Evolutionary conservation across 64 coral and sea anemone species (phyloP).

Genomic region (Dendrophyllia cribrosa): DNA sequence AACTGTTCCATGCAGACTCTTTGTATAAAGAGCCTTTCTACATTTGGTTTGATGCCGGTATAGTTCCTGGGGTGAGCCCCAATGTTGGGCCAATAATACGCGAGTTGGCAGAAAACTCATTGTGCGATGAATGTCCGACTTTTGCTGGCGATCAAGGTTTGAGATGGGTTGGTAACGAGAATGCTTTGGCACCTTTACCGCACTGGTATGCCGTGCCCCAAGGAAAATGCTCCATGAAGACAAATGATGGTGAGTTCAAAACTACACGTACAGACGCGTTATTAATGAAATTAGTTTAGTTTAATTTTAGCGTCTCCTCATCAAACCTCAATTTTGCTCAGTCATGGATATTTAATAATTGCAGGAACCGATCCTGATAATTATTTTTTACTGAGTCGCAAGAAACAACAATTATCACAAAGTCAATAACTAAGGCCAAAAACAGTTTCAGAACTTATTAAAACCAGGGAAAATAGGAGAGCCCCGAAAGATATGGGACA

Average conservation of each 20-base stretch:
- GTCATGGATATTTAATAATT: too few species aligned
- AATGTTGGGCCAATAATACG: conserved; percentile 80
- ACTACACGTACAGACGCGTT: too few species aligned
- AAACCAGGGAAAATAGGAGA: too few species aligned
- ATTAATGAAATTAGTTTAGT: too few species aligned
- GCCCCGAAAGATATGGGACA: too few species aligned
- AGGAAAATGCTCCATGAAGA: conserved; percentile 77
- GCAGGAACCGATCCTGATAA: too few species aligned
- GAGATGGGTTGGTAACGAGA: conserved; percentile 92
- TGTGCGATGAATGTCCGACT: conserved; percentile 87
- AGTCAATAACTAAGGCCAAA: too few species aligned
- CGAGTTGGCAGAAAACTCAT: conserved; percentile 58
- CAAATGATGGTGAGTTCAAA: conserved; percentile 31
- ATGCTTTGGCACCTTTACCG: conserved; percentile 77
- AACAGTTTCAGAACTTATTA: too few species aligned
- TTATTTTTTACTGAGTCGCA: too few species aligned
- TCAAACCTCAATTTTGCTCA: too few species aligned
- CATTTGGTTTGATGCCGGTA: conserved; percentile 91
- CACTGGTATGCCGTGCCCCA: conserved; percentile 89
- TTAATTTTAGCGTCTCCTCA: too few species aligned
- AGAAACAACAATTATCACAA: too few species aligned
- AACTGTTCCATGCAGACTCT: conserved; percentile 50
- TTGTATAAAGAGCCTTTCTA: conserved; percentile 88
- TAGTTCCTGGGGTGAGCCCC: conserved; percentile 63
- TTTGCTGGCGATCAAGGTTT: conserved; percentile 82